These are phyloP conservation scores for Mustela nigripes DNA, from an alignment of 2,113 vertebrate genomes.

Conservation along the genomic window DNA sequence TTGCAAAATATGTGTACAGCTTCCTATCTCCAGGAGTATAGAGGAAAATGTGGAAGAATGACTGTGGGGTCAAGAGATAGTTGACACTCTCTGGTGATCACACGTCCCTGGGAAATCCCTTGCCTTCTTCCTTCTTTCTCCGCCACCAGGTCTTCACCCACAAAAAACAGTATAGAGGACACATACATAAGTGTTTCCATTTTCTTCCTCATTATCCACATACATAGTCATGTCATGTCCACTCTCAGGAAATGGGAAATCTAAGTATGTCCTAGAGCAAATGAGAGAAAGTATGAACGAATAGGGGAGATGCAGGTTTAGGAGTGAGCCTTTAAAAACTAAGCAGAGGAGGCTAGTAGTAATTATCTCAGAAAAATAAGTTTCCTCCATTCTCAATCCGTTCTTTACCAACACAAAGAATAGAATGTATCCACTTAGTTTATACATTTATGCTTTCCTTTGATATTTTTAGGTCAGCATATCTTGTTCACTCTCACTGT, in stretches of 20 bases:
- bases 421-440: not conserved
- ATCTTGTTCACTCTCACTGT: not conserved
- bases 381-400: not conserved
- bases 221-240: not conserved
- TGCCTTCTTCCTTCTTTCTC: not conserved
- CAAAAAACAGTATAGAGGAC: not conserved
- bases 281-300: not conserved
- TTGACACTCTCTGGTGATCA: not conserved
- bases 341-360: not conserved
- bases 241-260: not conserved
- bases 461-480: not conserved
- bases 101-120: not conserved
- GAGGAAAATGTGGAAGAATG: not conserved
- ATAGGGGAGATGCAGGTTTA: not conserved
- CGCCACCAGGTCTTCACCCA: not conserved
- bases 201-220: not conserved
- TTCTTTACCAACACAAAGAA: not conserved
- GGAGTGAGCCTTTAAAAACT: not conserved
- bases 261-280: not conserved
- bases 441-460: not conserved
- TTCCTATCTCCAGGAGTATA: not conserved
- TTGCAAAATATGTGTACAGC: not conserved
- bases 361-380: constrained; percentile 15
- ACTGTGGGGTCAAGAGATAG: not conserved
- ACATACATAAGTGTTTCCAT: not conserved